Base-by-base conservation (phyloP, 2,113 vertebrate genomes). In the Orycteropus afer region DNA sequence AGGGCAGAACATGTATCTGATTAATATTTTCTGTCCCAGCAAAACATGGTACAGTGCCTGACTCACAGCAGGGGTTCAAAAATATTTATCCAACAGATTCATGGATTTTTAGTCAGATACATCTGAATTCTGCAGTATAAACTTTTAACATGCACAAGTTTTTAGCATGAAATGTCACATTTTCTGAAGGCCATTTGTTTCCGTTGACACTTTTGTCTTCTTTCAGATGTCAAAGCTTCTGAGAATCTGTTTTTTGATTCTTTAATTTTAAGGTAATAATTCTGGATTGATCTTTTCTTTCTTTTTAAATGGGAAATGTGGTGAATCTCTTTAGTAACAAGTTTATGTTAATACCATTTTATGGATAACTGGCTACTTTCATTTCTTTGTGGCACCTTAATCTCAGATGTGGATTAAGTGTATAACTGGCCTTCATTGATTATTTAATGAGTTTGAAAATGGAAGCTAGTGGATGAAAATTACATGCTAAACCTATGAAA, bases 1-100 rank as follows among this genome's bases (percentile, higher is more conserved):
- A 89, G 93, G 86, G 89, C 69, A 93, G 92, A 94, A 74, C 45
- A 65, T 47, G 23, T 27, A n/a, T 89, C 89, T 53, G 83, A 91
- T 95, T 93, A 81, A 67, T 88, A 40, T 76, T 88, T 86, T 85
- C 86, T 92, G 3, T 89, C 61, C 69, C 74, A 93, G 80, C 37
- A 83, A 89, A 93, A 73, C n/a, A 45, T 93, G 93, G 92, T 86
- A 27, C 20, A 32, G 61, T 67, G 78, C 85, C 88, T 82, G 53
- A 45, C 25, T 29, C 10, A 40, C 22, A 18, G 63, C 79, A 87
- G 78, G 45, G 47, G 12, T 89, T 94, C 80, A 55, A 37, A 96
- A 85, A 61, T 71, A 76, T 77, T 94, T 92, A 15, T 85, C 71
- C 53, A 76, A 71, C 42, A 78, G 80, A 89, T n/a, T 45, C 14